These are phyloP conservation scores for Syngnathus typhle DNA, from an alignment of 2,113 vertebrate species.

Conservation along the genomic window DNA sequence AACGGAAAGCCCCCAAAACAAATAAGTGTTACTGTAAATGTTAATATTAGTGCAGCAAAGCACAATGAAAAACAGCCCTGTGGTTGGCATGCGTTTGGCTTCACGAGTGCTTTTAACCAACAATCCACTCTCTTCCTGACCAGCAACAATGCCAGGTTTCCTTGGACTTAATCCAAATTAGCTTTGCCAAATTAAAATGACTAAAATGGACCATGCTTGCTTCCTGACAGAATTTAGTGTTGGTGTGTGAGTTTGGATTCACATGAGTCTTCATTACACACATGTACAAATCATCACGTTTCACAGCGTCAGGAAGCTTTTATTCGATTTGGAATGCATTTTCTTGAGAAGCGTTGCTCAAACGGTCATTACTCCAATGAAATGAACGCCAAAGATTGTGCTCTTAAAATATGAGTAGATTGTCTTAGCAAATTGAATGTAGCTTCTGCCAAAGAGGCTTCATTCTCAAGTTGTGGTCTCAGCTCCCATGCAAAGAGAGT, in stretches of 20 bases:
- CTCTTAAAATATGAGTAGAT: not conserved
- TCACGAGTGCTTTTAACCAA: not conserved
- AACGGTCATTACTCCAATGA: not conserved
- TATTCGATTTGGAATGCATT: not conserved
- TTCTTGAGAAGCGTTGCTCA: not conserved
- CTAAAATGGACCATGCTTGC: not conserved
- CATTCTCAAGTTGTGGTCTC: constrained; percentile 3
- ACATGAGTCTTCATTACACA: not conserved
- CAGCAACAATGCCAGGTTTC: constrained; percentile 20
- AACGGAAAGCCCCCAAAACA: not conserved
- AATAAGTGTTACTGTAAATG: not conserved
- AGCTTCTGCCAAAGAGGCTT: constrained; percentile 15
- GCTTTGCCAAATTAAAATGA: constrained; percentile 33
- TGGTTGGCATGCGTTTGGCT: not conserved
- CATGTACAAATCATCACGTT: not conserved
- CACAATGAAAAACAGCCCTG: not conserved
- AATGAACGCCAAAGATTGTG: not conserved
- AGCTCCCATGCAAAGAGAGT: constrained; percentile 28
- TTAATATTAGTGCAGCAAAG: not conserved
- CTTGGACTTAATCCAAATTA: constrained; percentile 21
- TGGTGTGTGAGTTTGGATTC: not conserved
- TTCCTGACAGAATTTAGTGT: not conserved
- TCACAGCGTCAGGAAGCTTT: not conserved
- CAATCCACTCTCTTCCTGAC: constrained; percentile 26
- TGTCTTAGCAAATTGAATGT: not conserved